Percentiles rank a stretch among this genome's conserved stretches.
phyloP scores from a whole-genome alignment of 2,888 invertebrate species.

The Meliscaeva auricollis region DNA sequence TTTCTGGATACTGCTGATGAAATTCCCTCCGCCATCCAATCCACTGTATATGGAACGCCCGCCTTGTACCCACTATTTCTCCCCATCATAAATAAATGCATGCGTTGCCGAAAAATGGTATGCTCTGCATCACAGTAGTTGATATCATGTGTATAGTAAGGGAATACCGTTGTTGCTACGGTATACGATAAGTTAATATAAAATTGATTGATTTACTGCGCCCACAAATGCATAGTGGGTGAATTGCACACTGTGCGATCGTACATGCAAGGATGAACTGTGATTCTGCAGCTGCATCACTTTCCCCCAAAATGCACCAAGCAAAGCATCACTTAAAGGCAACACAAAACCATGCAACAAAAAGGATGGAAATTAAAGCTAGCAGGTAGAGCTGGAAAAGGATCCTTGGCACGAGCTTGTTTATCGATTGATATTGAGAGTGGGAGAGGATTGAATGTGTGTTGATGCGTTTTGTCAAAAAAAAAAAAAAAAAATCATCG shows the following conservation, averaged over 20 bases:
- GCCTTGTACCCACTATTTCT: neutral
- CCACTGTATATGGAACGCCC: no score
- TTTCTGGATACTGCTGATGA: neutral
- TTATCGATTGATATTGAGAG: constrained; percentile 8
- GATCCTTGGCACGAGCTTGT: constrained; percentile 13
- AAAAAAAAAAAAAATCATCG: constrained; percentile 18
- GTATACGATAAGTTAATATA: constrained; percentile 59
- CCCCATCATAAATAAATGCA: constrained; percentile 59
- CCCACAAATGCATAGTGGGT: constrained; percentile 27
- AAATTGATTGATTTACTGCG: constrained; percentile 73
- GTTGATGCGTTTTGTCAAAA: constrained; percentile 50
- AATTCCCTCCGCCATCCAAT: neutral
- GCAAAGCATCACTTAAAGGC: constrained; percentile 2
- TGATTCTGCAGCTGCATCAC: constrained; percentile 65
- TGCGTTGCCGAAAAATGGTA: constrained; percentile 29
- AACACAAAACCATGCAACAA: constrained; percentile 20
- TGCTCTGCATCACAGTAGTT: neutral
- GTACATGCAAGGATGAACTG: constrained; percentile 19
- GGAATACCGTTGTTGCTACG: neutral
- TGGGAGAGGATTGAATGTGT: neutral
- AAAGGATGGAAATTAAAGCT: constrained; percentile 33
- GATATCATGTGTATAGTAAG: constrained; percentile 13
- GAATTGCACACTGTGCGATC: neutral
- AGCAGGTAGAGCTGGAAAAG: constrained; percentile 14
- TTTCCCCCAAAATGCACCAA: constrained; percentile 26